These are phyloP conservation scores for Megaceryle alcyon DNA, from an alignment of 2,797 vertebrate species.

Conservation along the genomic window DNA sequence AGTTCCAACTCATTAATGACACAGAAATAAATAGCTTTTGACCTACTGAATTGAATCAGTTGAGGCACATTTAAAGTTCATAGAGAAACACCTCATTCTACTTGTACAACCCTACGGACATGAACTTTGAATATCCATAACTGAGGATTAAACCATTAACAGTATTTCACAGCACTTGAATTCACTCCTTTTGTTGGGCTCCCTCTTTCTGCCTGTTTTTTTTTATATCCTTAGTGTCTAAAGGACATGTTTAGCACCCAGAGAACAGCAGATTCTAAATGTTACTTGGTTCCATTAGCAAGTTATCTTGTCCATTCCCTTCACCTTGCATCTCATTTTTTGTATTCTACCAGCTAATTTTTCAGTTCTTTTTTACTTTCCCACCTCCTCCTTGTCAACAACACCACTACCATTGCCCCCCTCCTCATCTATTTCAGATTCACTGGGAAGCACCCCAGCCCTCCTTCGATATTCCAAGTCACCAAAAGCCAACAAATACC, in stretches of 20 bases:
- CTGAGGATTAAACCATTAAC: neutral
- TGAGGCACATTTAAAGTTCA: neutral
- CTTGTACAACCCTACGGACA: neutral
- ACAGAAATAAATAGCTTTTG: neutral
- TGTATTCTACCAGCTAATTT: neutral
- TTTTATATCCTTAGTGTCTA: neutral
- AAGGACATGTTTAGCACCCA: neutral
- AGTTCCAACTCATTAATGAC: neutral
- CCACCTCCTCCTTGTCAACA: neutral
- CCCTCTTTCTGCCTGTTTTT: neutral
- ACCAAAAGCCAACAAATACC: neutral
- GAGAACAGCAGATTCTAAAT: neutral
- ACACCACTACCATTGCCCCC: too few relatives aligned
- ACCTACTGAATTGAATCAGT: neutral
- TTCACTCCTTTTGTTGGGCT: neutral
- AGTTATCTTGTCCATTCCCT: neutral
- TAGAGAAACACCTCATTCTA: neutral
- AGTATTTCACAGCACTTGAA: neutral
- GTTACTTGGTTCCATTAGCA: neutral
- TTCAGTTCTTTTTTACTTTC: neutral
- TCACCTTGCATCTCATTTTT: neutral
- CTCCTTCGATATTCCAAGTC: neutral
- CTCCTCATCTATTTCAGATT: neutral
- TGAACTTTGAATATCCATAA: neutral
- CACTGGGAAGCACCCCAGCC: neutral